Evolutionary conservation across 2,888 invertebrate species (phyloP).

Genomic region (Temnothorax rugatulus): DNA sequence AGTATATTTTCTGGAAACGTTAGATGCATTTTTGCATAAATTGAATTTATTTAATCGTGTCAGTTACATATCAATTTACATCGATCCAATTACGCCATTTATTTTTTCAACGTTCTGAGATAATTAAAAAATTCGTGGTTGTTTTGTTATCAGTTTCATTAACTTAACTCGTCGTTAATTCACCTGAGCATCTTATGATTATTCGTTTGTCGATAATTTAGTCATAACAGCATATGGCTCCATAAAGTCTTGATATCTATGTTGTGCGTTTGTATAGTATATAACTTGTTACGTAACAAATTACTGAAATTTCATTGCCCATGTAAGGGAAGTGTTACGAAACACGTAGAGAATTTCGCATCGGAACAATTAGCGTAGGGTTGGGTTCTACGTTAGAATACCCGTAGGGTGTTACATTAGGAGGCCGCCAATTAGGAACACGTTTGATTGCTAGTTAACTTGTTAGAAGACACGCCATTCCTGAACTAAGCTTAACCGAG

Average conservation of each 20-base stretch:
- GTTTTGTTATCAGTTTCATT: background rate
- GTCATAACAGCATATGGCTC: background rate
- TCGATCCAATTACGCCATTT: background rate
- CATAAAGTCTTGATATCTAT: background rate
- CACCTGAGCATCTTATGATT: background rate
- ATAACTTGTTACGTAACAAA: conserved; percentile 8
- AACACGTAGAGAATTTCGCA: conserved; percentile 37
- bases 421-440: conserved; percentile 43
- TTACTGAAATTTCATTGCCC: conserved; percentile 14
- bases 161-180: background rate
- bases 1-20: background rate
- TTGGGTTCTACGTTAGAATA: conserved; percentile 20
- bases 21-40: background rate
- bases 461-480: conserved; percentile 47
- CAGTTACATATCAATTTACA: background rate
- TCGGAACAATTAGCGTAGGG: conserved; percentile 44
- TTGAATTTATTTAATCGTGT: background rate
- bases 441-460: conserved; percentile 52
- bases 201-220: background rate
- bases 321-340: conserved; percentile 25
- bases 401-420: conserved; percentile 49
- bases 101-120: background rate
- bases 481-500: conserved; percentile 25
- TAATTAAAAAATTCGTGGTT: background rate
- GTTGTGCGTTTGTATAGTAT: conserved; percentile 11